Percentiles rank a stretch among this genome's conserved stretches.
Conservation (phyloP, 2,113 vertebrate genomes). For the Leptodactylus fuscus region DNA sequence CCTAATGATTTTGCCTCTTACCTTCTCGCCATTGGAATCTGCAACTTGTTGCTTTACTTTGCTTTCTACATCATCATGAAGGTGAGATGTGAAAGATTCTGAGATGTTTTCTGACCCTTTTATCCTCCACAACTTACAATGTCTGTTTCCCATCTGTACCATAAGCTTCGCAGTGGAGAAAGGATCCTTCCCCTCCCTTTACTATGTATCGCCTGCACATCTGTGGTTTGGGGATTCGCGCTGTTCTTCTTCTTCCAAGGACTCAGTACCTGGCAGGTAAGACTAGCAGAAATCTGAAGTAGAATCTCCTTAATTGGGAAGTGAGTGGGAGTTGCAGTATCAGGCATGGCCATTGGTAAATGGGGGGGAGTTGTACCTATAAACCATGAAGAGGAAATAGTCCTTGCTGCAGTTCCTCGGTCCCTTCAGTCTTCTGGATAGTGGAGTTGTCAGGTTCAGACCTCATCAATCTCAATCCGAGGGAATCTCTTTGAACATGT, state of each 20-base stretch:
- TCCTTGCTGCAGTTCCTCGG: too few relatives aligned
- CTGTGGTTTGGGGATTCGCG: slow-evolving; percentile 93
- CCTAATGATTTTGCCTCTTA: slow-evolving; percentile 98
- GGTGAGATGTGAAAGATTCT: slow-evolving; percentile 70
- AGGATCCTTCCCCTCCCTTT: slow-evolving; percentile 86
- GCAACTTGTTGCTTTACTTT: slow-evolving; percentile 97
- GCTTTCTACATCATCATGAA: slow-evolving; percentile 99
- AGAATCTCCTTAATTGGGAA: too few relatives aligned
- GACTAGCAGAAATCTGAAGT: slow-evolving; percentile 40
- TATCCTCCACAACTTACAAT: neutral
- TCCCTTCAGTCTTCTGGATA: too few relatives aligned
- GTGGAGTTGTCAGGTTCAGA: too few relatives aligned
- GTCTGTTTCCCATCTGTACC: neutral
- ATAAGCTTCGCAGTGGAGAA: slow-evolving; percentile 84
- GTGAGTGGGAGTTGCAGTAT: too few relatives aligned
- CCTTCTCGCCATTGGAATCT: slow-evolving; percentile 95
- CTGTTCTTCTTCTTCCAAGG: slow-evolving; percentile 99
- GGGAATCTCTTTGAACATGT: too few relatives aligned
- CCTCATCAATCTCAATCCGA: too few relatives aligned
- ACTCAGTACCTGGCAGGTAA: slow-evolving; percentile 98
- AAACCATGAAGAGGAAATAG: too few relatives aligned
- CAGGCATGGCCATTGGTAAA: too few relatives aligned
- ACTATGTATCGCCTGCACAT: slow-evolving; percentile 90
- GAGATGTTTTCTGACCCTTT: neutral
- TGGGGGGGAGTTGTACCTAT: too few relatives aligned